phyloP scores from a whole-genome alignment of 1,140 invertebrate genomes.

The Pemphigus obesinymphae region DNA sequence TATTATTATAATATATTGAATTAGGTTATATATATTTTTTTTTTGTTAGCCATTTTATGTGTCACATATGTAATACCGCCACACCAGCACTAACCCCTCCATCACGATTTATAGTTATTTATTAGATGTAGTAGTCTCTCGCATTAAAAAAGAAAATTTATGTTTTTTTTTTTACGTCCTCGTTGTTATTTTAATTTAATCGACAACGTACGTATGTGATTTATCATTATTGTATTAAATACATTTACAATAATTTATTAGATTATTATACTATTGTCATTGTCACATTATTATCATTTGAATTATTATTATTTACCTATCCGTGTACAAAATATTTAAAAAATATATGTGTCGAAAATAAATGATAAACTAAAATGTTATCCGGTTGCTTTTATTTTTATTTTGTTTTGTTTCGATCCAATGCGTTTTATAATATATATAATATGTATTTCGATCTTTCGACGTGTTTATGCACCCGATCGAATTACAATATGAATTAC shows the following conservation, averaged over 20 bases:
- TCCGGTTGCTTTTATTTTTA: background rate
- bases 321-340: conserved; percentile 10
- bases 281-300: background rate
- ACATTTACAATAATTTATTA: background rate
- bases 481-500: no score
- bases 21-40: background rate
- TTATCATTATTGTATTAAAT: background rate
- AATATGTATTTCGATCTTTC: no score
- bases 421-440: no score
- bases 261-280: no score
- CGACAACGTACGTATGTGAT: background rate
- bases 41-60: background rate
- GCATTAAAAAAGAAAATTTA: no score
- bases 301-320: conserved; percentile 20
- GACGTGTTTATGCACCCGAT: no score
- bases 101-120: conserved; percentile 18
- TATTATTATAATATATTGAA: no score
- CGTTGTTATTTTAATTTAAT: conserved; percentile 24
- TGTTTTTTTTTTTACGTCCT: background rate
- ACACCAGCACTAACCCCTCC: background rate
- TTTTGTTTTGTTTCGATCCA: no score
- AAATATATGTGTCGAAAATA: conserved; percentile 9
- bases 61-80: background rate
- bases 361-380: background rate
- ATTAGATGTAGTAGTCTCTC: background rate